phyloP scores from a whole-genome alignment of 2,888 invertebrate genomes.

The Thera obeliscata region DNA sequence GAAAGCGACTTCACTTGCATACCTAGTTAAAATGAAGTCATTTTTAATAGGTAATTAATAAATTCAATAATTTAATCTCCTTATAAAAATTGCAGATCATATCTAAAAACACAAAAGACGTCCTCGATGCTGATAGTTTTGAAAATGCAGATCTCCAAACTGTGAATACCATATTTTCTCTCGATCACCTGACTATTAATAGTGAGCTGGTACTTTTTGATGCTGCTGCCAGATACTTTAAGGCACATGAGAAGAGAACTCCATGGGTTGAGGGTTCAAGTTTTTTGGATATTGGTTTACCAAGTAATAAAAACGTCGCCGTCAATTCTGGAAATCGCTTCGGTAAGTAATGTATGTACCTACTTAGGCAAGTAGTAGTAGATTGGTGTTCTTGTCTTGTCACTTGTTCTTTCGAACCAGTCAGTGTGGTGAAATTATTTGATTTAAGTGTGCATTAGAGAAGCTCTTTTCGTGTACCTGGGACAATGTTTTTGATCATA shows the following conservation, averaged over 20 bases:
- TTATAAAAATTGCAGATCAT: slow-evolving; percentile 86
- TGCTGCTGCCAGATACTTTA: slow-evolving; percentile 86
- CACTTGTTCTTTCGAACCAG: too few relatives aligned
- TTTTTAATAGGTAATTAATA: too few relatives aligned
- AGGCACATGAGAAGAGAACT: slow-evolving; percentile 66
- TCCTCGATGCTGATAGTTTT: slow-evolving; percentile 90
- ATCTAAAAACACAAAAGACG: slow-evolving; percentile 89
- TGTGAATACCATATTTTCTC: slow-evolving; percentile 89
- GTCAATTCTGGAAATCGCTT: slow-evolving; percentile 77
- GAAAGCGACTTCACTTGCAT: too few relatives aligned
- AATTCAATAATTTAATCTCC: neutral
- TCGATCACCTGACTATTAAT: slow-evolving; percentile 88
- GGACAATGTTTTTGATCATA: too few relatives aligned
- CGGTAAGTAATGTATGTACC: slow-evolving; percentile 38
- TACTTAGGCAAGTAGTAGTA: too few relatives aligned
- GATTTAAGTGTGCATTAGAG: too few relatives aligned
- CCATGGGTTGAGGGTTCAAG: slow-evolving; percentile 53
- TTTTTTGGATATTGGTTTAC: slow-evolving; percentile 48
- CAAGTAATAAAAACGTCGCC: slow-evolving; percentile 61
- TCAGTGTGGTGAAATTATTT: too few relatives aligned
- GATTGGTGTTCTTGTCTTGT: too few relatives aligned
- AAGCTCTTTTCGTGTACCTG: too few relatives aligned
- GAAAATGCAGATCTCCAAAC: slow-evolving; percentile 91
- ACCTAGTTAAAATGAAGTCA: too few relatives aligned
- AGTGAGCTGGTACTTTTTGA: slow-evolving; percentile 91